Conservation (phyloP, 1,140 invertebrate species). For the Nixonia krombeini region DNA sequence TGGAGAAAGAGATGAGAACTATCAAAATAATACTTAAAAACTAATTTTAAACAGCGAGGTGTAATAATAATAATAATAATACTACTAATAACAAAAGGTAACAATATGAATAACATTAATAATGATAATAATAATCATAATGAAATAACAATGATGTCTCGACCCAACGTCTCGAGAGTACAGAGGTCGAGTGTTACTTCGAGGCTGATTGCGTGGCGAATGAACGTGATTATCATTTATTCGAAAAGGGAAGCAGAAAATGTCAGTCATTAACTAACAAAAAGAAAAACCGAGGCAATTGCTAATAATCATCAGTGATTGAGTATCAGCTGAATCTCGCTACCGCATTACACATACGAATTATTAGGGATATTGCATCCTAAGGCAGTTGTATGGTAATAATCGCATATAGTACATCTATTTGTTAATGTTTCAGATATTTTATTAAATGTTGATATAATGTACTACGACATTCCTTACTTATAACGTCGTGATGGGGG, state of each 20-base stretch:
- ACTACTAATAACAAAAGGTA: no score
- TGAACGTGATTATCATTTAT: constrained; percentile 44
- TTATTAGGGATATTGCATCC: constrained; percentile 42
- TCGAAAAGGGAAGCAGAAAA: constrained; percentile 12
- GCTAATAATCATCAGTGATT: constrained; percentile 40
- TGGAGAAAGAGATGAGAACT: constrained; percentile 21
- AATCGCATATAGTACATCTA: constrained; percentile 63
- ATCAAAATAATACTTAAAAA: no score
- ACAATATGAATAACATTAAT: no score
- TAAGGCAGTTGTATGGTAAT: constrained; percentile 61
- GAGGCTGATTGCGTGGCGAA: constrained; percentile 32
- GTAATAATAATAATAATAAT: constrained; percentile 21
- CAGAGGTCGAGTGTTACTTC: constrained; percentile 13
- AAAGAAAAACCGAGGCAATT: constrained; percentile 20
- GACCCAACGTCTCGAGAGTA: constrained; percentile 3
- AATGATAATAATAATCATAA: constrained; percentile 14
- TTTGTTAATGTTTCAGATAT: constrained; percentile 71
- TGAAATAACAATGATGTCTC: constrained; percentile 8
- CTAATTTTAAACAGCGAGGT: constrained; percentile 26
- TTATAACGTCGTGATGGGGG: constrained; percentile 51
- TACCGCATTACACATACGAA: constrained; percentile 35
- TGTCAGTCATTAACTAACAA: constrained; percentile 13
- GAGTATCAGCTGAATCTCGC: constrained; percentile 43
- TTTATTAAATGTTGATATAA: constrained; percentile 72
- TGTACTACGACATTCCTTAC: constrained; percentile 69